A percentile compares a stretch with the other conserved stretches of the same genome.
phyloP scores from a whole-genome alignment of 2,888 invertebrate genomes.

The Agonopterix heracliana region DNA sequence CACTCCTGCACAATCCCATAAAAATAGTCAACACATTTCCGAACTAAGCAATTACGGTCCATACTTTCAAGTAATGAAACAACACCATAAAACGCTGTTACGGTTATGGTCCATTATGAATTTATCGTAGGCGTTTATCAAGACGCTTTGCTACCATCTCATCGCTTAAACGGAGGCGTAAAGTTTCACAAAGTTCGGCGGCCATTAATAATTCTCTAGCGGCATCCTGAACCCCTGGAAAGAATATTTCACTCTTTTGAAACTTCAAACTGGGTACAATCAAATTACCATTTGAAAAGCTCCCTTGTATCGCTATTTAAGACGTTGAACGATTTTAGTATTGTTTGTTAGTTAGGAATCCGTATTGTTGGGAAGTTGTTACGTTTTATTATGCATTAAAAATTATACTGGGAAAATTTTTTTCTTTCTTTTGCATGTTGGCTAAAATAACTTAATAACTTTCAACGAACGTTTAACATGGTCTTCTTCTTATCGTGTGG shows the following conservation, averaged over 20 bases:
- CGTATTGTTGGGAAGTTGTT: not conserved
- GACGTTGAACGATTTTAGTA: constrained; percentile 48
- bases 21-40: too few relatives aligned
- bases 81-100: constrained; percentile 8
- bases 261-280: constrained; percentile 64
- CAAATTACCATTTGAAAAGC: constrained; percentile 69
- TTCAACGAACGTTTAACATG: too few relatives aligned
- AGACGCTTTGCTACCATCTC: not conserved
- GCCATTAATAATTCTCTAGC: constrained; percentile 64
- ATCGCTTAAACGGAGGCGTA: constrained; percentile 24
- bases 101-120: constrained; percentile 9
- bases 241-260: constrained; percentile 70
- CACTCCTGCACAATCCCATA: too few relatives aligned
- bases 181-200: constrained; percentile 47
- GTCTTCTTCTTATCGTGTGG: too few relatives aligned
- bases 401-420: too few relatives aligned
- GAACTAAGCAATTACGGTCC: not conserved
- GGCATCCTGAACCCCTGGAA: constrained; percentile 53
- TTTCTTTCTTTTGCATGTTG: too few relatives aligned
- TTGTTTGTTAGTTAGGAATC: constrained; percentile 33
- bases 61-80: constrained; percentile 3
- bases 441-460: too few relatives aligned
- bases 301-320: constrained; percentile 52
- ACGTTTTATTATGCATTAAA: too few relatives aligned
- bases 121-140: constrained; percentile 8